Evolutionary conservation across 2,888 invertebrate species (phyloP).

Genomic region (Chouioia cunea): DNA sequence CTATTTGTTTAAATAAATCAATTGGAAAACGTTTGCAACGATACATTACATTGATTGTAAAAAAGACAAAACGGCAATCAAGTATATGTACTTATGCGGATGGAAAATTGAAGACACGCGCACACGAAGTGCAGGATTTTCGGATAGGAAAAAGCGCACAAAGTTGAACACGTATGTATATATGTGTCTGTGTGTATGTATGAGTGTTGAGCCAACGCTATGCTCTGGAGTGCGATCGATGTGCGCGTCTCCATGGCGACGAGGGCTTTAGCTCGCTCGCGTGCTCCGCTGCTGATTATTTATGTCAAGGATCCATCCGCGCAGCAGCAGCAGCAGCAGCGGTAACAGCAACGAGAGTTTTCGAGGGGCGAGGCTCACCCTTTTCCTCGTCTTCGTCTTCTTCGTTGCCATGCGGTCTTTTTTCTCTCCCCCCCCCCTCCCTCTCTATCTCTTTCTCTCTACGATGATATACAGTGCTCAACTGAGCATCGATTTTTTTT

Average conservation of each 20-base stretch:
- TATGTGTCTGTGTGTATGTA: no score
- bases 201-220: slow-evolving; percentile 32
- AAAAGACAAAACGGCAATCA: no score
- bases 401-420: slow-evolving; percentile 10
- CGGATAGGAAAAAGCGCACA: no score
- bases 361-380: slow-evolving; percentile 38
- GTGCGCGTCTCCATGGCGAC: slow-evolving; percentile 51
- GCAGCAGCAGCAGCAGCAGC: slow-evolving; percentile 51
- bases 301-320: slow-evolving; percentile 65
- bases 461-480: background rate
- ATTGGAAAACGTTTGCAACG: no score
- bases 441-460: slow-evolving; percentile 10
- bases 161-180: no score
- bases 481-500: no score
- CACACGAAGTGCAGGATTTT: no score
- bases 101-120: no score
- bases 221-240: slow-evolving; percentile 51
- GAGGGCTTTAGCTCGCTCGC: slow-evolving; percentile 40
- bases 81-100: no score
- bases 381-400: no score
- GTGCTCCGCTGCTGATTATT: slow-evolving; percentile 65
- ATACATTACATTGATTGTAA: no score
- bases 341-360: slow-evolving; percentile 48
- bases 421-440: background rate
- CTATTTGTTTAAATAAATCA: no score